Evolutionary conservation across 2,888 invertebrate species (phyloP), one percentile per base, ranked within the genome.

Genomic region (Drosophila incognita): DNA sequence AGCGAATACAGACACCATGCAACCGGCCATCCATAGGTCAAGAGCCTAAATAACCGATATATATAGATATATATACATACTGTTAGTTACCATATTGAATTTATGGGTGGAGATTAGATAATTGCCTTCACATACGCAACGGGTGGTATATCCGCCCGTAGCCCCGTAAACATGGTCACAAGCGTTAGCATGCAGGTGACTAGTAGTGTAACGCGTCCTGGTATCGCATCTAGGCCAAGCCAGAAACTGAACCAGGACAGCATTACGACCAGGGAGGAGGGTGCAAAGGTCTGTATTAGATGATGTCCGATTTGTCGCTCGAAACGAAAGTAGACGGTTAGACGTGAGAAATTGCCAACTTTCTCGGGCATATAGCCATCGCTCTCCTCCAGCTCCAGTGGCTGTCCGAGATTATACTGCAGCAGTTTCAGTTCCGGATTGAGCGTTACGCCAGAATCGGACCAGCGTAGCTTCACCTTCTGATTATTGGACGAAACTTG

Each of bases 241-340:
- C 97, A 97, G 92, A 97, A 97, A 89, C 97, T 97, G 91, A 97
- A 97, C 97, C 97, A 97, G 4, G 97, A 97, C 10, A 97, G 92
- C 94, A 97, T 96, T 13, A 97, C 97, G 10, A 97, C 96, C 36
- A 97, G 93, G 0, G 96, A 96, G 2, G 97, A 97, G 0, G 97
- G 97, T 1, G 97, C 96, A 91, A 97, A 97, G 10, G 97, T 97
- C 92, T 97, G 97, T 77, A 97, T 97, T 59, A 97, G 93, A 90
- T 97, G 97, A 92, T 97, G 97, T 0, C 97, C 97, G 61, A 97
- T 96, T 93, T 97, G 96, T 13, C 97, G 94, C 92, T 97, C 97
- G 88, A 97, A 97, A 58, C 96, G 95, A 92, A 97, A 96, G 93
- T 95, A 96, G 0, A 96, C 96, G 5, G 96, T 95, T 58, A 97